Evolutionary conservation across 2,113 vertebrate species (phyloP), one percentile per base, ranked within the genome.

Genomic region (Tor tambroides): DNA sequence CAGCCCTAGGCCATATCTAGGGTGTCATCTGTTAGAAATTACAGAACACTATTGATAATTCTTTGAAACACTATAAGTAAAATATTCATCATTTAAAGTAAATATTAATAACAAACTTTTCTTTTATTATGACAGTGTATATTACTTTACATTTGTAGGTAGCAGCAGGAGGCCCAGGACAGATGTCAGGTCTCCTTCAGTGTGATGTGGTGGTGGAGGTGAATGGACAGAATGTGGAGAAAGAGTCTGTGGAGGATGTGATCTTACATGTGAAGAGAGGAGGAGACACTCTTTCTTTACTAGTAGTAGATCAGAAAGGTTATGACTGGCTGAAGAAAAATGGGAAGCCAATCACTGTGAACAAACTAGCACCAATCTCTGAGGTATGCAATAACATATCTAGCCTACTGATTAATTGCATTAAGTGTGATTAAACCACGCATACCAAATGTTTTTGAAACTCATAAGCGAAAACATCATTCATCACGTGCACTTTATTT

Each of bases 131-230:
- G 5, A n/a, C 8, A 0, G 43, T 46, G 4, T 54, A 4, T 26
- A 2, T 59, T 56, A 9, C 21, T 78, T 79, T 35, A 43, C 23
- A 41, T 63, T 49, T 88, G 32, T 78, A 97, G 95, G 93, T 97
- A 84, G 87, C 89, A n/a, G 80, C 77, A 38, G 94, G 93, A 8
- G 92, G 94, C 23, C 54, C 94, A 12, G 96, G 93, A 23, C 88
- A 94, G 75, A 92, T 8, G 51, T 94, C 93, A 6, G 96, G 95
- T 17, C 92, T 96, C 41, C 87, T 80, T 80, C 88, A 83, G 8
- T 95, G 95, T 80, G 95, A 97, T 5, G 76, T 93, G 32, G 61
- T 96, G 77, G 86, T 96, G 32, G 95, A 96, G 86, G 92, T 96
- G 63, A 96, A 96, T 2, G 95, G 96, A 80, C 80, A 89, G 83